Evolutionary conservation across 2,113 vertebrate genomes (phyloP), one percentile per base, ranked within the genome.

Genomic region (Siniperca chuatsi): DNA sequence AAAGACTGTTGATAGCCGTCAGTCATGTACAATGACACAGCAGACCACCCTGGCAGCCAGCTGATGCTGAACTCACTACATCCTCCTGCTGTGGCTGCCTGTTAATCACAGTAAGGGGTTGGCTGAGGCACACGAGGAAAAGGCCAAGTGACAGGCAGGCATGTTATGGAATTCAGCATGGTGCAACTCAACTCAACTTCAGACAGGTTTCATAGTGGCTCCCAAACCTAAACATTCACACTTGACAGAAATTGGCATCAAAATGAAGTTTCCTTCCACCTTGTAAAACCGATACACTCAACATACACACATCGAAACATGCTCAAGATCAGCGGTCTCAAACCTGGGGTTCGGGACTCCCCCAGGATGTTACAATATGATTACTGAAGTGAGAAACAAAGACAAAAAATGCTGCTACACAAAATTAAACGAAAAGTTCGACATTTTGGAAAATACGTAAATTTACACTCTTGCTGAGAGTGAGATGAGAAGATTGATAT

Each of bases 91-190:
- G 72, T 25, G 42, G 50, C 77, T 23, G 69, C 29, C 21, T 58
- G 82, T 74, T 69, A 65, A 37, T 40, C 78, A 12, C 50, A 67
- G 77, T 6, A 52, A 20, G 29, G 12, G 65, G 64, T 65, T 50
- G 46, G 35, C 15, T 69, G 46, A 69, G 48, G 58, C 2, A 15
- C 44, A 54, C 15, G 18, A 79, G 70, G 35, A 35, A 62, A 69
- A 64, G 25, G 23, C 44, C 18, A 6, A 66, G 15, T 64, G 65
- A 42, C 33, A 23, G 83, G 73, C 66, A 76, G 71, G 23, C 69
- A 13, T 75, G 71, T 75, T 57, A 9, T 21, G 20, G 75, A 78
- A 40, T 57, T 35, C 42, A 58, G 25, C 65, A 35, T 48, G 77
- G 21, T 48, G 29, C 21, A 61, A 11, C 57, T 75, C 66, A 48